These are phyloP conservation scores for Lithophane semibrunnea DNA, from an alignment of 2,888 invertebrate species.

Conservation along the genomic window DNA sequence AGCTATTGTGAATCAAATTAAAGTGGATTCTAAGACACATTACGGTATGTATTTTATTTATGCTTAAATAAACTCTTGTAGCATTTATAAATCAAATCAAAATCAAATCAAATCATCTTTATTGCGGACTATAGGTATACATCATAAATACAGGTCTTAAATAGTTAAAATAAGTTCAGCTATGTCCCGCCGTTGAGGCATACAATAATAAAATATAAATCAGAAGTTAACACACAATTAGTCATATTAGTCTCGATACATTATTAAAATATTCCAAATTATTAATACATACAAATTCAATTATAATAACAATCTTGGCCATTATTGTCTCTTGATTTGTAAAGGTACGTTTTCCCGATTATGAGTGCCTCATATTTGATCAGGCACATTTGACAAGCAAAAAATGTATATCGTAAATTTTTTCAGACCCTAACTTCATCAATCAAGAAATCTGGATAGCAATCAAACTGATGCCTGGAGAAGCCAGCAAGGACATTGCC, in stretches of 20 bases:
- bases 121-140: no score
- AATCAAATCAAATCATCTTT: no score
- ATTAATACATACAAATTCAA: no score
- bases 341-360: background rate
- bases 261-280: no score
- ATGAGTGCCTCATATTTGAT: background rate
- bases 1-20: constrained; percentile 87
- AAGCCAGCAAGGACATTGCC: constrained; percentile 82
- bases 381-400: background rate
- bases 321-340: background rate
- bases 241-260: no score
- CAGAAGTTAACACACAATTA: no score
- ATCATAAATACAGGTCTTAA: no score
- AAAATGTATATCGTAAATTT: background rate
- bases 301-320: background rate
- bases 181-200: no score
- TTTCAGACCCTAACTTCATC: constrained; percentile 85
- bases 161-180: no score
- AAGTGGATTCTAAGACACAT: constrained; percentile 85
- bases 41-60: constrained; percentile 70
- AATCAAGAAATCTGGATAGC: constrained; percentile 88
- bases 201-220: no score
- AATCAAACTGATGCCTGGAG: constrained; percentile 83
- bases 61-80: background rate
- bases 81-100: no score